Base-by-base conservation (phyloP, 2,888 invertebrate genomes). In the Cephonodes hylas region DNA sequence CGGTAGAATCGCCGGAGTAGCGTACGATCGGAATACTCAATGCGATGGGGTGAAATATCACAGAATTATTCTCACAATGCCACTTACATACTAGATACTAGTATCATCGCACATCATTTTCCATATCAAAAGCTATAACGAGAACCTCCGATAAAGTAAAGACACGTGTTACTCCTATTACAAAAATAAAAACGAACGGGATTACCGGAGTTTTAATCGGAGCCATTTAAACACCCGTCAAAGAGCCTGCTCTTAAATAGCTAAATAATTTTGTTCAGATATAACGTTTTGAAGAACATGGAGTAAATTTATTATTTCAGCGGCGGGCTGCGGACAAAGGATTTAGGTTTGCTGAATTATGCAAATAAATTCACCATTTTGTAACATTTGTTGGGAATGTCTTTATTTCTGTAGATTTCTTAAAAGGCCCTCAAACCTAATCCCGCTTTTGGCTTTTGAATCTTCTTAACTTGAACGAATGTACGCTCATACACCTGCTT, bases 351-450 rank as follows among this genome's bases (percentile, higher is more conserved):
- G 85, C 83, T 85, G 89, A 91, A 88, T 89, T 91, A 91, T 91
- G 90, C 90, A 91, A 91, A 91, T 91, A 90, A 89, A 91, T 91
- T 91, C 90, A 88, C 89, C 89, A 89, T 89, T 89, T 86, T 88
- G 91, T 89, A 91, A 91, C 91, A 91, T 90, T 91, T 91, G 91
- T 90, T 88, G 84, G 84, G 81, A 89, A 91, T 89, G 90, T 89
- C 89, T 89, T 90, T 89, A 90, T 90, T 89, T 89, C 83, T 80
- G 85, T 84, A 83, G 86, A 87, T 90, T 86, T 88, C 89, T 90
- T 87, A 87, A 87, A 88, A 88, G 84, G 80, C 82, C 81, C 80
- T 82, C 74, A 79, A 84, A 85, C 81, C 83, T 86, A 85, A 89
- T 89, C 85, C 83, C 75, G 79, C 80, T 82, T 84, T 87, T 83